phyloP scores from a whole-genome alignment of 1,140 invertebrate genomes.

The Caenorhabditis remanei region DNA sequence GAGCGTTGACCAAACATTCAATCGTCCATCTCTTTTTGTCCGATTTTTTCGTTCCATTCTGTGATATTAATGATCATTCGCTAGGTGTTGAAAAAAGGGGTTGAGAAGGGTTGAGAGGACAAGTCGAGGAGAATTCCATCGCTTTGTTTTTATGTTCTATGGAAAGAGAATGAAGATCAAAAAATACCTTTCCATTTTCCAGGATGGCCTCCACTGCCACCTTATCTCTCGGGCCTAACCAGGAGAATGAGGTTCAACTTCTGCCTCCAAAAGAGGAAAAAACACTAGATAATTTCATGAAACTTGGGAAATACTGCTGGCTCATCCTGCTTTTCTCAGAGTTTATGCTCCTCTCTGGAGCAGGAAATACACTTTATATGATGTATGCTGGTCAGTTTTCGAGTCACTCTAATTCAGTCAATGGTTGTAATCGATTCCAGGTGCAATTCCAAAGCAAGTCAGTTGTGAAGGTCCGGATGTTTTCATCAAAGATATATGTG shows the following conservation, averaged over 20 bases:
- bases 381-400: constrained; percentile 50
- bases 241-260: constrained; percentile 17
- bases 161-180: no score
- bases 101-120: no score
- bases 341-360: constrained; percentile 53
- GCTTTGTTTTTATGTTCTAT: background rate
- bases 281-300: constrained; percentile 53
- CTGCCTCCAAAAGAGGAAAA: constrained; percentile 26
- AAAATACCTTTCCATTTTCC: background rate
- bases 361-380: constrained; percentile 55
- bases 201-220: constrained; percentile 39
- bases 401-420: no score
- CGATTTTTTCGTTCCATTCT: background rate
- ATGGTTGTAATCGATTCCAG: background rate
- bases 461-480: background rate
- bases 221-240: constrained; percentile 23
- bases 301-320: constrained; percentile 48
- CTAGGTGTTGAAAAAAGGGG: background rate
- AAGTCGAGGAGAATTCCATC: no score
- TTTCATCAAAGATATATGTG: constrained; percentile 33
- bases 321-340: constrained; percentile 57
- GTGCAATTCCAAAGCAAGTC: constrained; percentile 19
- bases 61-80: background rate
- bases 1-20: constrained; percentile 46
- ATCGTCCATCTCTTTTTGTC: background rate